Evolutionary conservation across 2,113 vertebrate species (phyloP), one percentile per base, ranked within the genome.

Genomic region (Muntiacus muntjak): DNA sequence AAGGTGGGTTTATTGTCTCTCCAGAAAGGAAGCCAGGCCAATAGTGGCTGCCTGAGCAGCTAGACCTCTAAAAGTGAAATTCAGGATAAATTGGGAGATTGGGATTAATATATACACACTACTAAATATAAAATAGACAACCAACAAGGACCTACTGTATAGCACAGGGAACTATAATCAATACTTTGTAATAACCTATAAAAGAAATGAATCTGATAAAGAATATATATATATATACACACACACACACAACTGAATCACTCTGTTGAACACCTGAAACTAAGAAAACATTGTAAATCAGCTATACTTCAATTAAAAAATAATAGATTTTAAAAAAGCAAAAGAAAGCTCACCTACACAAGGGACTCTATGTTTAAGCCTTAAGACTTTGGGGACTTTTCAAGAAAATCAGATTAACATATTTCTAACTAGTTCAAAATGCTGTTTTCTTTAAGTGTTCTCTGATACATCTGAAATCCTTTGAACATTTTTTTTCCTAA

Each of bases 401-500:
- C 58, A 91, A 84, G 64, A 81, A 96, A 87, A 92, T 78, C 74
- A 95, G 30, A 64, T 89, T 25, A 9, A 40, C 14, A 11, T 86
- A 71, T 47, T 90, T 92, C 15, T 89, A 67, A 81, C 26, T 40
- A 64, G 13, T 76, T 90, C 60, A 60, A 81, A 84, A 74, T n/a
- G 13, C 74, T 28, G 30, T 86, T 94, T 96, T 78, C 43, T 85
- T 79, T 28, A 82, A 52, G 40, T 30, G 1, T 79, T 82, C 64
- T 74, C 28, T 91, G 30, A 81, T 93, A 50, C 28, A 8, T 62
- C 85, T 55, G 25, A 93, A 86, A 83, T n/a, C 25, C 40, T 93
- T 62, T 33, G 36, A 89, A 91, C 8, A 25, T 55, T 96, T 81
- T 85, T 95, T 91, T 91, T 62, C 84, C 89, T 82, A 82, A 97